Evolutionary conservation across 1,140 invertebrate species (phyloP).

Genomic region (Diprion similis): DNA sequence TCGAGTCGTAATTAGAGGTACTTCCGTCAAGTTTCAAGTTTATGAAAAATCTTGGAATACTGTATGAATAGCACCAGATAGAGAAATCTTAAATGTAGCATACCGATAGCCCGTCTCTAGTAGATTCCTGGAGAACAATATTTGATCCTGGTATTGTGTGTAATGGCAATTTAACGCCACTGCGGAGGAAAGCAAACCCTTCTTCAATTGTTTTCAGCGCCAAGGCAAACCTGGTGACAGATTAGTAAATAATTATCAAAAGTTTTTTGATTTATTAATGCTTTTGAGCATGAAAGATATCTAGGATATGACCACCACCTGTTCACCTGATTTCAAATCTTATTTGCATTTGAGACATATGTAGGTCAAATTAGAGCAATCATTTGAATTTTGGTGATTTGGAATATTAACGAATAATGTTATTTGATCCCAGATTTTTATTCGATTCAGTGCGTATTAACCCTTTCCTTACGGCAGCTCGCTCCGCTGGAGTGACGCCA

Average conservation of each 20-base stretch:
- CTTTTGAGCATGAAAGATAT: too few relatives aligned
- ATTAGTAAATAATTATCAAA: background rate
- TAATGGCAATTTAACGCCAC: slow-evolving; percentile 13
- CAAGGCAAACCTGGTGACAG: slow-evolving; percentile 34
- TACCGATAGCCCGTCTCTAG: slow-evolving; percentile 29
- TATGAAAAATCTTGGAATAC: too few relatives aligned
- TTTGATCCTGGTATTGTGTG: slow-evolving; percentile 39
- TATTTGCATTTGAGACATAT: too few relatives aligned
- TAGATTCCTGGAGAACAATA: slow-evolving; percentile 29
- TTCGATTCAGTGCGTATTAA: background rate
- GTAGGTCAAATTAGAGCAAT: too few relatives aligned
- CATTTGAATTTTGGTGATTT: too few relatives aligned
- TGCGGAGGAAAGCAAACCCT: slow-evolving; percentile 31
- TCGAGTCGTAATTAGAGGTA: slow-evolving; percentile 8
- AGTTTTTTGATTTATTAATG: too few relatives aligned
- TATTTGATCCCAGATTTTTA: too few relatives aligned
- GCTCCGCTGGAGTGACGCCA: slow-evolving; percentile 8
- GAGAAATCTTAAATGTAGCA: background rate
- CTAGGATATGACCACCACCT: too few relatives aligned
- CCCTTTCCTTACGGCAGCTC: slow-evolving; percentile 2
- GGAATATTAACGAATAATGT: too few relatives aligned
- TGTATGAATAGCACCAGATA: background rate
- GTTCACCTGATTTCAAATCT: too few relatives aligned
- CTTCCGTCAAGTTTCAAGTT: background rate
- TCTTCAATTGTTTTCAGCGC: slow-evolving; percentile 31